Evolutionary conservation across 1,140 invertebrate genomes (phyloP).

Genomic region (Melipona quadrifasciata): DNA sequence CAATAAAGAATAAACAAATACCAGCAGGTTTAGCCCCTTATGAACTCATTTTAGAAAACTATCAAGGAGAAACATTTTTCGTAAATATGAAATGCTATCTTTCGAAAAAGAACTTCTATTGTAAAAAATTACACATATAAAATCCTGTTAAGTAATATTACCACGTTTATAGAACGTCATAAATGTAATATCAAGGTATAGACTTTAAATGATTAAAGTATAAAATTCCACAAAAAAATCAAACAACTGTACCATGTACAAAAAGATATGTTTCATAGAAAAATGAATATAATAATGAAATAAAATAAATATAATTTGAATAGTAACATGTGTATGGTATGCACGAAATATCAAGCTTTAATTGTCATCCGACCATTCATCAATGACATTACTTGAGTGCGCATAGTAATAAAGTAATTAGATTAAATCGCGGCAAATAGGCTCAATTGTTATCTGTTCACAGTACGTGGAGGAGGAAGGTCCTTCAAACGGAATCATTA

Average conservation of each 20-base stretch:
- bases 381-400: conserved; percentile 12
- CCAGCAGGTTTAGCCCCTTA: too few species aligned
- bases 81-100: too few species aligned
- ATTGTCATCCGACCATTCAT: not conserved
- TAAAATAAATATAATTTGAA: not conserved
- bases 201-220: not conserved
- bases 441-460: conserved; percentile 39
- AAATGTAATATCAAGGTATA: too few species aligned
- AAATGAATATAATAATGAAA: not conserved
- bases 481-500: not conserved
- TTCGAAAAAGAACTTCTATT: too few species aligned
- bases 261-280: not conserved
- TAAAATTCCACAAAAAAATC: not conserved
- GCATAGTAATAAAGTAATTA: conserved; percentile 62
- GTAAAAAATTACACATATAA: too few species aligned
- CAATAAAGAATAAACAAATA: too few species aligned
- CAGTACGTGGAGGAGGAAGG: not conserved
- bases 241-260: not conserved
- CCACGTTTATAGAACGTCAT: too few species aligned
- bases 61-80: too few species aligned
- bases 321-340: not conserved
- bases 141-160: too few species aligned
- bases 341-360: too few species aligned
- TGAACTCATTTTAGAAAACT: too few species aligned
- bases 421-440: conserved; percentile 32